Evolutionary conservation across 2,888 invertebrate genomes (phyloP).

Genomic region (Euzetes globulus): DNA sequence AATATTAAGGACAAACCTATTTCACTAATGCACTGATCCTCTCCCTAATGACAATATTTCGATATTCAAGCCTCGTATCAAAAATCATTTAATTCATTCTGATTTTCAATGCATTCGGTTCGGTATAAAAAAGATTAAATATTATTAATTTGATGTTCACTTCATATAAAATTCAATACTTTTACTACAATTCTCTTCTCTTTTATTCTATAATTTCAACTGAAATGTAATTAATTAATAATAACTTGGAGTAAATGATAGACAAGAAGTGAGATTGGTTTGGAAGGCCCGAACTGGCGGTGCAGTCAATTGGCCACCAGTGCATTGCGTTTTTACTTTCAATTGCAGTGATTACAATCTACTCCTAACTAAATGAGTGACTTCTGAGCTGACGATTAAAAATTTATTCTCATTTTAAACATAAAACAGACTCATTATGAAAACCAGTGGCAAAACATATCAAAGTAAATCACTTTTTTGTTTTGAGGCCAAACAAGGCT

Average conservation of each 20-base stretch:
- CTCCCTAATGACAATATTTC: background rate
- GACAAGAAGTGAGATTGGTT: background rate
- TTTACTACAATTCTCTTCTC: background rate
- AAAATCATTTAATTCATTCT: constrained; percentile 5
- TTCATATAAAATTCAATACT: background rate
- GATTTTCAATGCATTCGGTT: background rate
- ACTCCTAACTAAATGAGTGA: background rate
- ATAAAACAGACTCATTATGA: too few species aligned
- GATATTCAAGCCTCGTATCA: background rate
- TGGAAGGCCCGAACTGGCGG: background rate
- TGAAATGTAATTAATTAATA: constrained; percentile 15
- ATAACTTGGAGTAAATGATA: background rate
- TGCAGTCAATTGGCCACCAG: constrained; percentile 11
- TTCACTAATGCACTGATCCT: background rate
- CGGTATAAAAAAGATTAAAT: background rate
- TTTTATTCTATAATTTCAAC: background rate
- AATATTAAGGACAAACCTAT: background rate
- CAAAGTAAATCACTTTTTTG: too few species aligned
- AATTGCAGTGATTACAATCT: background rate
- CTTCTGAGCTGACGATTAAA: background rate
- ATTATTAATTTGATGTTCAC: background rate
- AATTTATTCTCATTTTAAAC: background rate
- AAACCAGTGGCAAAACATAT: too few species aligned
- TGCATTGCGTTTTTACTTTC: constrained; percentile 6
- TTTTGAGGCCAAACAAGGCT: too few species aligned